Conservation (phyloP, 1,140 invertebrate species). For the Lordiphosa stackelbergi region DNA sequence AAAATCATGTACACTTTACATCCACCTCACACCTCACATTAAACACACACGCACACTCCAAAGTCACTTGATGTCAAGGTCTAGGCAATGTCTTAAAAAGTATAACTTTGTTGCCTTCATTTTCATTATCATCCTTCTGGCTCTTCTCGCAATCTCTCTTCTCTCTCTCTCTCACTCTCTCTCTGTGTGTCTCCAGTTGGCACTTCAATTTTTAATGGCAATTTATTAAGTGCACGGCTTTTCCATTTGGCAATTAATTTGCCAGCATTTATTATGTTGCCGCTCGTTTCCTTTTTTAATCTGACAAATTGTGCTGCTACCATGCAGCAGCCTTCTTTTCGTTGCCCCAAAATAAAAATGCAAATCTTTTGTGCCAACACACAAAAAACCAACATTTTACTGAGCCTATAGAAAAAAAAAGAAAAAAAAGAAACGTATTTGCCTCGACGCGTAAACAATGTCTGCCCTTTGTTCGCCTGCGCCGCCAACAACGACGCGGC, state of each 20-base stretch:
- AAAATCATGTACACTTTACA: too few species aligned
- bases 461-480: slow-evolving; percentile 18
- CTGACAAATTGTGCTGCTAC: slow-evolving; percentile 41
- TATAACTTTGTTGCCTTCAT: not conserved
- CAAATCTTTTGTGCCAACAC: slow-evolving; percentile 32
- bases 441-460: slow-evolving; percentile 46
- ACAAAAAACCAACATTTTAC: slow-evolving; percentile 12
- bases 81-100: too few species aligned
- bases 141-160: not conserved
- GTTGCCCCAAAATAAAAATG: slow-evolving; percentile 22
- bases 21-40: too few species aligned
- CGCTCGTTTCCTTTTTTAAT: slow-evolving; percentile 35
- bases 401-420: slow-evolving; percentile 24
- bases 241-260: slow-evolving; percentile 48
- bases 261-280: slow-evolving; percentile 45
- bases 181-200: slow-evolving; percentile 1
- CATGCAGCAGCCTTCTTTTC: slow-evolving; percentile 25
- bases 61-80: too few species aligned
- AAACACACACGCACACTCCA: too few species aligned
- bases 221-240: slow-evolving; percentile 36
- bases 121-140: not conserved
- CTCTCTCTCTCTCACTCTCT: not conserved
- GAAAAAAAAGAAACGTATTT: not conserved
- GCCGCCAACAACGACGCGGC: not conserved
- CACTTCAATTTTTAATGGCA: slow-evolving; percentile 43